Base-by-base conservation (phyloP, 2,797 vertebrate species). In the Florisuga fusca region DNA sequence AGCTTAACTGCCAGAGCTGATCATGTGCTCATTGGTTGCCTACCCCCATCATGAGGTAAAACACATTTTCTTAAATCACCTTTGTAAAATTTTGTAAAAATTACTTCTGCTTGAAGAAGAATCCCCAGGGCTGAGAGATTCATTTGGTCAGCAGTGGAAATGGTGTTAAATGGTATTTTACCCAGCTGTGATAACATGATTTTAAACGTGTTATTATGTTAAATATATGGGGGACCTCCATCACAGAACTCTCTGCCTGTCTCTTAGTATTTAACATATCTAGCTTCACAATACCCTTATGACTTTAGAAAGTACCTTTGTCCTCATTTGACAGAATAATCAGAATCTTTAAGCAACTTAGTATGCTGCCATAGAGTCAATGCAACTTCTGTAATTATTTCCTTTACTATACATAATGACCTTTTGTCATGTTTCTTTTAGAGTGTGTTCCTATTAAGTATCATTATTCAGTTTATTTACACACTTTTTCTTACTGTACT, bases 1-100 rank as follows among this genome's bases (percentile, higher is more conserved):
- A 93, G 84, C 94, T 85, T 81, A 83, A 27, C 82, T 80, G 79
- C 91, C 79, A 20, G 25, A 50, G 89, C 87, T 68, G 79, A 74
- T 91, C 79, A 0, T 27, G 76, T 4, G 14, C 62, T 83, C 29
- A 1, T 36, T 57, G 58, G 61, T 74, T 91, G 87, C 61, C 34
- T 51, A 76, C 73, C 78, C 77, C 36, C 9, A 0, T 87, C 43
- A 17, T 21, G 21, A 77, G 50, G 64, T 67, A 59, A 87, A 93
- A 68, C 29, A 33, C 2, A 0, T 72, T 64, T 78, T 57, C 64
- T 72, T 77, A 53, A 80, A n/a, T 73, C 34, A 50, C 43, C 77
- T 90, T 54, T 34, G 33, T 85, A 75, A 90, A 64, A 54, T 86
- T 46, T 64, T 81, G 15, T 58, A 14, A 23, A 57, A 62, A 73